Evolutionary conservation across 2,113 vertebrate genomes (phyloP).

Genomic region (human (Homo sapiens)): GRCh38 chr5:18786501-18787000

Average conservation of each 20-base stretch:
- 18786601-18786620: neutral
- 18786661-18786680: neutral
- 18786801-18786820: neutral
- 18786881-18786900: neutral
- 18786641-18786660: neutral
- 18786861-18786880: neutral
- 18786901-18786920: neutral
- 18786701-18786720: neutral
- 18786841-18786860: neutral
- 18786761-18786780: neutral
- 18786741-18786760: neutral
- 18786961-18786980: neutral
- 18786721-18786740: neutral
- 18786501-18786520: neutral
- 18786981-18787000: neutral
- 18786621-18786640: neutral
- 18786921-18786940: neutral
- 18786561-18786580: neutral
- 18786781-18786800: neutral
- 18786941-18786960: neutral
- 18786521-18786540: neutral
- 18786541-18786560: neutral
- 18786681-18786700: neutral
- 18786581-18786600: neutral
- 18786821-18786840: neutral